Base-by-base conservation (phyloP, 2,113 vertebrate species). In the Sylvietta virens region DNA sequence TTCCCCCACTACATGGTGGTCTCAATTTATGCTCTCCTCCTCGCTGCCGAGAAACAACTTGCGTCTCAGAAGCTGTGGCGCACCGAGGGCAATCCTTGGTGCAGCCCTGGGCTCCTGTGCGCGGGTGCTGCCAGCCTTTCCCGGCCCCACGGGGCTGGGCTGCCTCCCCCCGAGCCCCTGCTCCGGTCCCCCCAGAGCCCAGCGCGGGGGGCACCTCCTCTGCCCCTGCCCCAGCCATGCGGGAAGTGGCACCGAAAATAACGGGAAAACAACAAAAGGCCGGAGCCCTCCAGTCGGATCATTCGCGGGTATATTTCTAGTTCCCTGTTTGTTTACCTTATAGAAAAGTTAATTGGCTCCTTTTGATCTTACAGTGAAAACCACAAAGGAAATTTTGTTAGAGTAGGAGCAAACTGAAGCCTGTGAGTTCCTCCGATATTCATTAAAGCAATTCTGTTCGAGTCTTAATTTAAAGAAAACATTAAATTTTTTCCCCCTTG, bases 391-490 rank as follows among this genome's bases (percentile, higher is more conserved):
- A 97, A 98, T 98, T 97, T 98, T 98, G 78, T 94, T 96, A 95
- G 96, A 83, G 90, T 64, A 92, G 94, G 89, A 93, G 92, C 90
- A 97, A 96, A 98, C 90, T 19, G 48, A 89, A 94, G 96, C 85
- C 94, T 92, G 70, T 26, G 90, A 89, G 93, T 82, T 94, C 31
- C 94, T 94, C 88, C 86, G 78, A 98, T 97, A 97, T 96, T 98
- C 96, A 98, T 98, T 98, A 98, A 98, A 98, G 96, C 95, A 97
- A 98, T 98, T 97, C 95, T 94, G 94, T 96, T 97, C 13, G 64
- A 97, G 97, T 96, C 97, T 97, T 97, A 98, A 98, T 98, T 98
- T 97, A 98, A 98, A 98, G 97, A 97, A 98, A 98, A 98, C 95
- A 97, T 97, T 91, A 95, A 79, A 86, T 89, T 54, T 31, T 76